Conservation (phyloP, 2,797 vertebrate species). For the Rhadinocentrus ornatus region DNA sequence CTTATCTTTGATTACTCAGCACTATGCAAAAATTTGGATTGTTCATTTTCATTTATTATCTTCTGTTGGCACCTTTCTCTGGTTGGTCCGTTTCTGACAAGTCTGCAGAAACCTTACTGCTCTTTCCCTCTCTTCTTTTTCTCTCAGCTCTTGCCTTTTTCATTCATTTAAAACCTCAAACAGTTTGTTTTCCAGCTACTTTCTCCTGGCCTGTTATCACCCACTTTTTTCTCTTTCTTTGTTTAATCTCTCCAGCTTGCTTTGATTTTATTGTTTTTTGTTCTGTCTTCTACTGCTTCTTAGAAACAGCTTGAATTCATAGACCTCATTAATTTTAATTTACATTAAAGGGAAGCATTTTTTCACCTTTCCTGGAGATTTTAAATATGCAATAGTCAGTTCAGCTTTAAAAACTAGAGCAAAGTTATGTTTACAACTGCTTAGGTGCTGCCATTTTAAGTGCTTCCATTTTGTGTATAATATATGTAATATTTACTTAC, state of each 20-base stretch:
- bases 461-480: conserved; percentile 4
- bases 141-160: conserved; percentile 40
- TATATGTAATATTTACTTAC: not conserved
- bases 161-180: conserved; percentile 35
- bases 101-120: conserved; percentile 2
- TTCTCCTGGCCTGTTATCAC: conserved; percentile 17
- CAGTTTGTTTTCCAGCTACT: conserved; percentile 19
- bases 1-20: conserved; percentile 69
- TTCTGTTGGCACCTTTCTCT: conserved; percentile 15
- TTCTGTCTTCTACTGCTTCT: conserved; percentile 25
- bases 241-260: conserved; percentile 9
- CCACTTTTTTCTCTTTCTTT: not conserved
- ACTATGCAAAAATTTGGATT: conserved; percentile 54
- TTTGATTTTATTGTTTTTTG: conserved; percentile 25
- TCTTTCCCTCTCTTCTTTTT: conserved; percentile 10
- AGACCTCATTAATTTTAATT: conserved; percentile 38
- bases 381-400: conserved; percentile 14
- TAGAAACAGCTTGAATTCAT: conserved; percentile 21
- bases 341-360: conserved; percentile 10
- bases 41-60: conserved; percentile 54
- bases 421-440: conserved; percentile 6
- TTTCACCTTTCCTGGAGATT: conserved; percentile 35
- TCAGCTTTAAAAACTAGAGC: not conserved
- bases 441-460: conserved; percentile 6
- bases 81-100: conserved; percentile 53